Conservation (phyloP, 2,113 vertebrate species). For the Bubalus kerabau region DNA sequence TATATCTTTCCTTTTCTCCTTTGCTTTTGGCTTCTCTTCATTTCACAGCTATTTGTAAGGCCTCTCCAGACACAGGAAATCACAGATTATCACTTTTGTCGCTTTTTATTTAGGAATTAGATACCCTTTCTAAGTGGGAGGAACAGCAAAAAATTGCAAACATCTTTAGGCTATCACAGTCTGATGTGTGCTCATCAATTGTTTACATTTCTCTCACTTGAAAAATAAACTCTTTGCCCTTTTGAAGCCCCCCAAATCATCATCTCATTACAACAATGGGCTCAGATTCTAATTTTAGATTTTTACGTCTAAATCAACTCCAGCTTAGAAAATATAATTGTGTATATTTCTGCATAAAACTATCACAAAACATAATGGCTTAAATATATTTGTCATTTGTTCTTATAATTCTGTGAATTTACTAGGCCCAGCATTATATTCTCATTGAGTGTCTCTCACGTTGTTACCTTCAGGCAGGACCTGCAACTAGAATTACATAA, state of each 20-base stretch:
- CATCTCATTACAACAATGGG: background rate
- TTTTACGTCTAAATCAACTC: background rate
- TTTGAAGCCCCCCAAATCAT: background rate
- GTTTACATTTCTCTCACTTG: background rate
- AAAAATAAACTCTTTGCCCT: background rate
- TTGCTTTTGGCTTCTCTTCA: too few relatives aligned
- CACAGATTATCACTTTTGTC: background rate
- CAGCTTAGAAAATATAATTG: background rate
- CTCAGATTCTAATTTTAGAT: background rate
- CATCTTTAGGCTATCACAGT: background rate
- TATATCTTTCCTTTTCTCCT: too few relatives aligned
- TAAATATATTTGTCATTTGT: background rate
- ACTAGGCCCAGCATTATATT: background rate
- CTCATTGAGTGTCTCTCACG: background rate
- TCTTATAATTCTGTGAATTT: background rate
- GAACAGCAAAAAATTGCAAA: background rate
- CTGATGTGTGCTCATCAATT: background rate
- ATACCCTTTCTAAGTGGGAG: background rate
- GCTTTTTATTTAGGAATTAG: background rate
- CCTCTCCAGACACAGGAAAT: background rate
- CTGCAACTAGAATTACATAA: background rate
- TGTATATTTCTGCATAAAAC: background rate
- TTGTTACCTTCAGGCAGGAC: background rate
- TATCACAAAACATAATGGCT: background rate
- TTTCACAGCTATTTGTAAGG: too few relatives aligned